Percentiles rank a stretch among this genome's conserved stretches.
Evolutionary conservation across 2,888 invertebrate species (phyloP).

Genomic region (Malthinus seriepunctatus): DNA sequence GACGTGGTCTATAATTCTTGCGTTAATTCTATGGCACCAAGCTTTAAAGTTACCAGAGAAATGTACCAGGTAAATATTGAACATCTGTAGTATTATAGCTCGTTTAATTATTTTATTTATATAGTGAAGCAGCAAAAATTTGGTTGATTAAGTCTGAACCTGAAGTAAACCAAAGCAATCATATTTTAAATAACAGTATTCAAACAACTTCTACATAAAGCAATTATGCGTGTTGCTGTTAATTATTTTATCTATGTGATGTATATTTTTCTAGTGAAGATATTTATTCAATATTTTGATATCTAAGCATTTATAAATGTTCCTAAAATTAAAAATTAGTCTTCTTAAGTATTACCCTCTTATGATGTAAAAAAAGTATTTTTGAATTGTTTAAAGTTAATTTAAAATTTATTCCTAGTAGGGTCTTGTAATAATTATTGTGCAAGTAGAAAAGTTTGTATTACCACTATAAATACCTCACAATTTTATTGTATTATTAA

Average conservation of each 20-base stretch:
- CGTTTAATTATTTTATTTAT: too few relatives aligned
- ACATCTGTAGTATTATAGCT: not conserved
- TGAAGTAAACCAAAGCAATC: conserved; percentile 10
- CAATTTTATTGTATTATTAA: not conserved
- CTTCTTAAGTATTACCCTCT: not conserved
- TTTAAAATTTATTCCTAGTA: not conserved
- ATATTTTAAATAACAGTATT: conserved; percentile 1
- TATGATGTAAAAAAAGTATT: not conserved
- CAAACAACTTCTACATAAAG: conserved; percentile 5
- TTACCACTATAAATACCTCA: not conserved
- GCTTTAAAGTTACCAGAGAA: conserved; percentile 63
- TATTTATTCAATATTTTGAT: conserved; percentile 17
- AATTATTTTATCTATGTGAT: conserved; percentile 21
- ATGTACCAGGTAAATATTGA: conserved; percentile 60
- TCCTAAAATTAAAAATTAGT: not conserved
- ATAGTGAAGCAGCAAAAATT: conserved; percentile 32
- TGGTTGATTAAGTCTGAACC: conserved; percentile 31
- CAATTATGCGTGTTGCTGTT: not conserved
- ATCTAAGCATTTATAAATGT: conserved; percentile 2
- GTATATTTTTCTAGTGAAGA: conserved; percentile 24
- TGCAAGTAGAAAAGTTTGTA: not conserved
- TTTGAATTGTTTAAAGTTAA: not conserved
- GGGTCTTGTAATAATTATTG: too few relatives aligned
- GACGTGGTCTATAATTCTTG: conserved; percentile 77
- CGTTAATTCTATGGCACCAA: conserved; percentile 69